Evolutionary conservation across 2,888 invertebrate species (phyloP).

Genomic region (Melipona beecheii): DNA sequence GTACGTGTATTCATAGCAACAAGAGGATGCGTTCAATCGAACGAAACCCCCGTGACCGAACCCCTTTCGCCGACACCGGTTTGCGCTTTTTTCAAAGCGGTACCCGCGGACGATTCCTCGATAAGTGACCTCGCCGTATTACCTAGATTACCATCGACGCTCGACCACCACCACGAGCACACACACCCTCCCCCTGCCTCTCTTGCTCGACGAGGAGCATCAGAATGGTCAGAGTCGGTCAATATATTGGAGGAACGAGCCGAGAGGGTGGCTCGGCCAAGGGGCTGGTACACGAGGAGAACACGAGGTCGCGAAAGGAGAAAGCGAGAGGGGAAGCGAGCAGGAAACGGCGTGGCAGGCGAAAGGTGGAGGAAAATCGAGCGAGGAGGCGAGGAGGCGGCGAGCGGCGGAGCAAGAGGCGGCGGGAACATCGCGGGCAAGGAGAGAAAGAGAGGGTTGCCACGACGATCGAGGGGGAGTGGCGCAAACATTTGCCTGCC

Average conservation of each 20-base stretch:
- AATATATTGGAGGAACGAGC: slow-evolving; percentile 70
- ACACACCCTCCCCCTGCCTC: too few species aligned
- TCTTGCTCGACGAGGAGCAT: not conserved
- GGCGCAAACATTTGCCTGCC: slow-evolving; percentile 84
- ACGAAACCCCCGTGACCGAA: not conserved
- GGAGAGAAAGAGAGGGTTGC: slow-evolving; percentile 75
- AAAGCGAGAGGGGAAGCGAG: slow-evolving; percentile 44
- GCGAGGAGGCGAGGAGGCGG: slow-evolving; percentile 70
- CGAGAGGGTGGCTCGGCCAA: slow-evolving; percentile 37
- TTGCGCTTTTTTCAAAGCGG: slow-evolving; percentile 33
- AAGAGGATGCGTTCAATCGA: slow-evolving; percentile 1
- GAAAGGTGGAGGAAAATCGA: slow-evolving; percentile 59
- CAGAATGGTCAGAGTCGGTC: slow-evolving; percentile 72
- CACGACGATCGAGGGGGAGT: slow-evolving; percentile 81
- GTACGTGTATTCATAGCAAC: not conserved
- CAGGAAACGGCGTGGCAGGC: slow-evolving; percentile 69
- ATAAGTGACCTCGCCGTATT: slow-evolving; percentile 76
- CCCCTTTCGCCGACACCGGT: not conserved
- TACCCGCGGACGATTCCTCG: slow-evolving; percentile 61
- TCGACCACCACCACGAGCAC: slow-evolving; percentile 43
- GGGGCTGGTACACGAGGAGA: slow-evolving; percentile 43
- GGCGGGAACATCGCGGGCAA: slow-evolving; percentile 29
- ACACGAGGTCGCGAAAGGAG: slow-evolving; percentile 55
- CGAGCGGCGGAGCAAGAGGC: slow-evolving; percentile 19
- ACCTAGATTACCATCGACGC: slow-evolving; percentile 75